Evolutionary conservation across 2,113 vertebrate genomes (phyloP).

Genomic region (Athene noctua): DNA sequence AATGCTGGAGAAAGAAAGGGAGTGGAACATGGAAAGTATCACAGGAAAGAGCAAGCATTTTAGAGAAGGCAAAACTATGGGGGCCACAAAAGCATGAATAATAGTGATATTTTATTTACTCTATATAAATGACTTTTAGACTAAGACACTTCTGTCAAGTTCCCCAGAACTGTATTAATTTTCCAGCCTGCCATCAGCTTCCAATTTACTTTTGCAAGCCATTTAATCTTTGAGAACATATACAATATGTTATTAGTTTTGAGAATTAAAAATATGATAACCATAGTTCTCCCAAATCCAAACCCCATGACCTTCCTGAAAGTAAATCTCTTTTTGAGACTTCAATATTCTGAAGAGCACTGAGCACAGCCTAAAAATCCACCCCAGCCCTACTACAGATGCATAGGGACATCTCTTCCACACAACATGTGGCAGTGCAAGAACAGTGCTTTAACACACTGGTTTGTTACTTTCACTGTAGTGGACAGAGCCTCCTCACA

Average conservation of each 20-base stretch:
- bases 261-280: neutral
- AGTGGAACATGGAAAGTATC: neutral
- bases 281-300: neutral
- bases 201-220: neutral
- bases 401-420: neutral
- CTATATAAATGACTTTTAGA: neutral
- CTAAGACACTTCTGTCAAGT: neutral
- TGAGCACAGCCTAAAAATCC: neutral
- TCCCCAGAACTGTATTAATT: neutral
- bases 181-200: neutral
- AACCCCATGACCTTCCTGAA: neutral
- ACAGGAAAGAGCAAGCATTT: neutral
- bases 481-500: neutral
- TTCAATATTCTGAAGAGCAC: neutral
- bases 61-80: neutral
- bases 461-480: neutral
- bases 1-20: neutral
- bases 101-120: neutral
- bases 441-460: neutral
- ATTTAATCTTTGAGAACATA: neutral
- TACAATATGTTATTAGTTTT: neutral
- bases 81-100: neutral
- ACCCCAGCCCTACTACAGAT: neutral
- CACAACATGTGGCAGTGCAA: neutral
- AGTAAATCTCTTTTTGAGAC: neutral